Percentiles rank a stretch among this genome's conserved stretches.
Evolutionary conservation across 2,797 vertebrate genomes (phyloP).

Genomic region (Ibycter americanus): DNA sequence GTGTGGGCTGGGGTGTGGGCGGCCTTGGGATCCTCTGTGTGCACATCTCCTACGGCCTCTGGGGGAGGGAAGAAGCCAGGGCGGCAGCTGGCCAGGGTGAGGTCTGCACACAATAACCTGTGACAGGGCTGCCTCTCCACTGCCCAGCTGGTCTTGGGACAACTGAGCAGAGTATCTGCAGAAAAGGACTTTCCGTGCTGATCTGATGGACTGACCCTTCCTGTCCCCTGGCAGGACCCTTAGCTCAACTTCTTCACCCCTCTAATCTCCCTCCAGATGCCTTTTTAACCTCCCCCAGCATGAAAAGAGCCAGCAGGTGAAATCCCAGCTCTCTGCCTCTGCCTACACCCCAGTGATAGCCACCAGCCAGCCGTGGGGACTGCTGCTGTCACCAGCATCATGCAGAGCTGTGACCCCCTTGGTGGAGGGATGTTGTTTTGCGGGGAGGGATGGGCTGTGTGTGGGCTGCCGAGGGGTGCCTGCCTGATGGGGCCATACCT

Average conservation of each 20-base stretch:
- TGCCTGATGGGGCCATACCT: background rate
- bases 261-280: background rate
- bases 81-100: accelerated
- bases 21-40: background rate
- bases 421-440: background rate
- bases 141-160: background rate
- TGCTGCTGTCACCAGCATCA: background rate
- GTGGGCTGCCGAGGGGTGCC: background rate
- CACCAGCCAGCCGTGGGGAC: accelerated
- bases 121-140: background rate
- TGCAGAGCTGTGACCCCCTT: background rate
- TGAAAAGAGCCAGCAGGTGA: background rate
- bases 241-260: background rate
- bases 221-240: background rate
- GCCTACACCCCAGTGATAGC: accelerated
- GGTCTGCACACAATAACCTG: background rate
- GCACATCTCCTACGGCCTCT: background rate
- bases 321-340: background rate
- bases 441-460: background rate
- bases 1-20: background rate
- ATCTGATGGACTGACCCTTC: background rate
- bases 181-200: background rate
- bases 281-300: background rate
- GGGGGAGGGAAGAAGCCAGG: background rate
- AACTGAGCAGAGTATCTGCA: background rate